phyloP scores from a whole-genome alignment of 1,140 invertebrate genomes.

The Cyrtorhinus lividipennis region DNA sequence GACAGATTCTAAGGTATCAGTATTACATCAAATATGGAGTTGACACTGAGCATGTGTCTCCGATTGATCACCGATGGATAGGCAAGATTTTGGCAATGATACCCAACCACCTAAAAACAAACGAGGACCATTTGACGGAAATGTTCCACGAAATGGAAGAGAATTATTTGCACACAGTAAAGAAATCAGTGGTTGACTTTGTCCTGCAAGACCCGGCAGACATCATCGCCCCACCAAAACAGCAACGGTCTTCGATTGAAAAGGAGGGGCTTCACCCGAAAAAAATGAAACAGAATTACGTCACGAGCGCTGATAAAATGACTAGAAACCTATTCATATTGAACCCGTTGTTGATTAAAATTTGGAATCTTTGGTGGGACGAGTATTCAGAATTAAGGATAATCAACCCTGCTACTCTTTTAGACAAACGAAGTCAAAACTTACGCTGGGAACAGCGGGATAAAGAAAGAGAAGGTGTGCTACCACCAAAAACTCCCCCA shows the following conservation, averaged over 20 bases:
- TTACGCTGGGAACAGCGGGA: background rate
- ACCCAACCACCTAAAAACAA: slow-evolving; percentile 33
- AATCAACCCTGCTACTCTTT: background rate
- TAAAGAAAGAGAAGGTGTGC: background rate
- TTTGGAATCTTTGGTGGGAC: slow-evolving; percentile 16
- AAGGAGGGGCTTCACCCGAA: background rate
- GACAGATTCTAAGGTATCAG: slow-evolving; percentile 64
- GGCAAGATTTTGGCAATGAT: slow-evolving; percentile 37
- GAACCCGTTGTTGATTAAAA: slow-evolving; percentile 11
- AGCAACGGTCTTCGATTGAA: background rate
- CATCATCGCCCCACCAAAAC: background rate
- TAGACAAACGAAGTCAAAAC: background rate
- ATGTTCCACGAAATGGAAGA: slow-evolving; percentile 43
- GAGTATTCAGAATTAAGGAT: background rate
- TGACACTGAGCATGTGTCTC: slow-evolving; percentile 69
- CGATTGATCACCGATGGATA: slow-evolving; percentile 43
- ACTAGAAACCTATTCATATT: background rate
- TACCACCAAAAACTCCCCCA: background rate
- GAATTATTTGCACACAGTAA: slow-evolving; percentile 69
- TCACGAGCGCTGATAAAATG: slow-evolving; percentile 10
- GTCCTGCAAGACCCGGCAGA: slow-evolving; percentile 58
- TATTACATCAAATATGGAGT: slow-evolving; percentile 81
- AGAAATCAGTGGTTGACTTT: slow-evolving; percentile 78
- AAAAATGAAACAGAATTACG: slow-evolving; percentile 15
- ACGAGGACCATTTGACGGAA: slow-evolving; percentile 34